Percentiles rank a stretch among this genome's conserved stretches.
Evolutionary conservation across 2,797 vertebrate genomes (phyloP).

Genomic region (Pangasius macronema): DNA sequence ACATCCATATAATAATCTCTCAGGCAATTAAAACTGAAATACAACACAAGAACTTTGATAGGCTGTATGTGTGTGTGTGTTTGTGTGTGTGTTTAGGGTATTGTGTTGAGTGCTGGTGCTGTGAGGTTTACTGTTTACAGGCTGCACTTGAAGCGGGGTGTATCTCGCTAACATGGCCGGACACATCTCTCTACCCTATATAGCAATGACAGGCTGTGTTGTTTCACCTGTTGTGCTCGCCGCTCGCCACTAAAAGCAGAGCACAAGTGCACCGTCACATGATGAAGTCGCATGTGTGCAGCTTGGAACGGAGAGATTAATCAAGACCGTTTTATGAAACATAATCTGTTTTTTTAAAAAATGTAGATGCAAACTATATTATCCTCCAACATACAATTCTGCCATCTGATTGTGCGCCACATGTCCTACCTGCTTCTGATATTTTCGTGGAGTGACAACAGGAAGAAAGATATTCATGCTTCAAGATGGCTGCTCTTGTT

Average conservation of each 20-base stretch:
- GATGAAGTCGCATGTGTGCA: slow-evolving; percentile 69
- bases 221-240: slow-evolving; percentile 79
- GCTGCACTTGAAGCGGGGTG: slow-evolving; percentile 58
- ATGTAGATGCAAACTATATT: not conserved
- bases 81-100: slow-evolving; percentile 54
- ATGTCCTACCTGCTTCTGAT: not conserved
- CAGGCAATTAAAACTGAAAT: no score
- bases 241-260: slow-evolving; percentile 69
- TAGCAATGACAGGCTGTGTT: slow-evolving; percentile 78
- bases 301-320: slow-evolving; percentile 64
- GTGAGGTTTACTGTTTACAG: slow-evolving; percentile 74
- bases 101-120: slow-evolving; percentile 45
- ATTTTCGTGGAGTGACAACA: not conserved
- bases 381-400: not conserved
- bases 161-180: slow-evolving; percentile 57
- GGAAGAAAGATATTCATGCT: not conserved
- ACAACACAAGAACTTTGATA: not conserved
- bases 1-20: not conserved
- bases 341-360: not conserved
- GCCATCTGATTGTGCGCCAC: not conserved
- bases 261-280: slow-evolving; percentile 77
- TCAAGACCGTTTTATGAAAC: slow-evolving; percentile 37
- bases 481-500: not conserved
- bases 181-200: slow-evolving; percentile 79
- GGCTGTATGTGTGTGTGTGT: slow-evolving; percentile 21